Evolutionary conservation across 2,888 invertebrate species (phyloP).

Genomic region (Frankliniella intonsa): DNA sequence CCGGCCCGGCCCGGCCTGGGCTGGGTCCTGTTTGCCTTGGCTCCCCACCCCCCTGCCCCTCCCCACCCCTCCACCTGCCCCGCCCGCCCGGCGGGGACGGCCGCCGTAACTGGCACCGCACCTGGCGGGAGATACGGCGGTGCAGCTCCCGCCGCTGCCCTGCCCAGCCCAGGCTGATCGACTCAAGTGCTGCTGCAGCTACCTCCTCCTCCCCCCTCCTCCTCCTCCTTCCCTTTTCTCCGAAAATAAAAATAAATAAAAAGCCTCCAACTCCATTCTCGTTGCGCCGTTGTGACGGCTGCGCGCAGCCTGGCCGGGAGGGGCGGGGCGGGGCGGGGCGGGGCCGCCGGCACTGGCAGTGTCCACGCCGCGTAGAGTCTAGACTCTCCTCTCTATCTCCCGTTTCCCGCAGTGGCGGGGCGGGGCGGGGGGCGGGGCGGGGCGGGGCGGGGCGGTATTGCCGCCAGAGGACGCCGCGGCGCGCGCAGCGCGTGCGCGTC

Average conservation of each 20-base stretch:
- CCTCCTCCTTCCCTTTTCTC: conserved; percentile 1
- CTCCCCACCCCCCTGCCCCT: neutral
- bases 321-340: too few relatives aligned
- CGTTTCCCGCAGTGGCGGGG: too few relatives aligned
- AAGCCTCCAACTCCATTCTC: conserved; percentile 14
- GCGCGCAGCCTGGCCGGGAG: neutral
- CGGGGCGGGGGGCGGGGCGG: too few relatives aligned
- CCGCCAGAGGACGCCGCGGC: neutral
- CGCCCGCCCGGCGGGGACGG: neutral
- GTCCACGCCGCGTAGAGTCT: too few relatives aligned
- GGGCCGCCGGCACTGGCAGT: too few relatives aligned
- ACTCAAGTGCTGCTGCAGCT: too few relatives aligned
- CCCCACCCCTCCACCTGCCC: neutral
- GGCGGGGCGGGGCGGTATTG: too few relatives aligned
- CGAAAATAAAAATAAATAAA: conserved; percentile 26
- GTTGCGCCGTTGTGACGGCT: conserved; percentile 4
- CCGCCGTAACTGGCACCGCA: neutral
- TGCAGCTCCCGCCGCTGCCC: neutral
- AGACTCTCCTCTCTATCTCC: too few relatives aligned
- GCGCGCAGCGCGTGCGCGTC: too few relatives aligned
- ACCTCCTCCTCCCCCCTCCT: too few relatives aligned
- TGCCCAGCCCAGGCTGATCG: neutral
- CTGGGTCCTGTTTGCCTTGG: conserved; percentile 17
- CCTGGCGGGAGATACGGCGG: neutral
- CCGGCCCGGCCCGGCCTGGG: neutral